Base-by-base conservation (phyloP, 2,113 vertebrate genomes). In the Gavia stellata region DNA sequence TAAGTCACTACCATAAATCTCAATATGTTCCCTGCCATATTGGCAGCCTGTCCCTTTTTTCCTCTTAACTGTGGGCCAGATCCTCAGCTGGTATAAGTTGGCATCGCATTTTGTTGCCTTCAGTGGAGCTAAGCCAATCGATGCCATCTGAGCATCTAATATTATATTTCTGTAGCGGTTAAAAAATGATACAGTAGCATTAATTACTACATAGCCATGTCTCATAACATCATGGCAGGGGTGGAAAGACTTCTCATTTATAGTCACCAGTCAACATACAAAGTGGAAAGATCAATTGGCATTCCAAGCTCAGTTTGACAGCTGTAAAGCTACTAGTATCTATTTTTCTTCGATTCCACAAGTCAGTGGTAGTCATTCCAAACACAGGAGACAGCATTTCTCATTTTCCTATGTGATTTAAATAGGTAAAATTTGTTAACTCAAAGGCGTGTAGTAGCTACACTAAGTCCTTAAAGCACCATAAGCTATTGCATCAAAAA, bases 11-110 rank as follows among this genome's bases (percentile, higher is more conserved):
- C 88, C 71, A 94, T 86, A 96, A 95, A 91, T 94, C 94, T 97
- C 96, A 97, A 94, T 97, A 94, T 93, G 96, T 97, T 96, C 94
- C 92, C 94, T 97, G 92, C 94, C 96, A 96, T 96, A 97, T 77
- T 96, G 95, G 94, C 92, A 96, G 95, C 85, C 85, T 94, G 94
- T 96, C 85, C 49, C 31, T 44, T 92, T 84, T 94, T 95, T 91
- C 65, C 74, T 94, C 92, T 94, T 92, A 89, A 86, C 90, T 96
- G 79, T 96, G 92, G 94, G 94, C 93, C 90, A 97, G 91, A 94
- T 94, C 96, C 95, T 97, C 93, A 97, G 88, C 94, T 94, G 91
- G 95, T 85, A 92, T 61, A 94, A 96, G 80, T 0, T 93, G 87
- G 93, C 93, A 96, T 81, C 7, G 19, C 47, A 55, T 85, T 91